These are phyloP conservation scores for Scaptomyza hsui DNA, from an alignment of 1,140 invertebrate genomes.

Conservation along the genomic window DNA sequence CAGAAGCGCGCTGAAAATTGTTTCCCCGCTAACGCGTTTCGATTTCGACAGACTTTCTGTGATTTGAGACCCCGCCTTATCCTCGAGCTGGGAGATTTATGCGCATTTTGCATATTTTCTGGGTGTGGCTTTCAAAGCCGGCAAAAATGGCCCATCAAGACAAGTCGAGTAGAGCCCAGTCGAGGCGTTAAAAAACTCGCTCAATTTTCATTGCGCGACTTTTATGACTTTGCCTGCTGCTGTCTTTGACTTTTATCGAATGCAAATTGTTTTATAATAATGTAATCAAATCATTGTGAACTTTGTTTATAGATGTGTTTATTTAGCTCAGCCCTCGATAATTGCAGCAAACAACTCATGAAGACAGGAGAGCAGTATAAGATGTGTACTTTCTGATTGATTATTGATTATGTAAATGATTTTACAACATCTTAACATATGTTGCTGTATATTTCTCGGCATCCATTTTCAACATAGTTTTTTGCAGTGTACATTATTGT, in stretches of 20 bases:
- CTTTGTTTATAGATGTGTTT: constrained; percentile 78
- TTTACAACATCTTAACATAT: too few species aligned
- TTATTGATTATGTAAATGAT: neutral
- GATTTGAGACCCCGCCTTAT: constrained; percentile 48
- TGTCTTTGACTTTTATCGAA: constrained; percentile 77
- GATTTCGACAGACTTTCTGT: constrained; percentile 54
- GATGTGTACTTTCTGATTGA: neutral
- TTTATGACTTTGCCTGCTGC: constrained; percentile 73
- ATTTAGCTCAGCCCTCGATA: constrained; percentile 62
- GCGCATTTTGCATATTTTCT: constrained; percentile 79
- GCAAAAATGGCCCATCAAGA: constrained; percentile 59
- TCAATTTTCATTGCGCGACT: constrained; percentile 78
- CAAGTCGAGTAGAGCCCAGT: neutral
- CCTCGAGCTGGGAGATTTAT: constrained; percentile 72
- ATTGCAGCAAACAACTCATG: constrained; percentile 21
- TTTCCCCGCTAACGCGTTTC: constrained; percentile 58
- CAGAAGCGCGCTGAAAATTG: constrained; percentile 17
- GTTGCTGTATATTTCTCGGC: too few species aligned
- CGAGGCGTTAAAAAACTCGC: constrained; percentile 8
- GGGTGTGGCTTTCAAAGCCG: constrained; percentile 57
- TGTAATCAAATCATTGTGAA: constrained; percentile 77
- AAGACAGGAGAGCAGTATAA: neutral
- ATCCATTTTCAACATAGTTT: too few species aligned
- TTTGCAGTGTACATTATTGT: too few species aligned
- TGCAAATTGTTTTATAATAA: constrained; percentile 82